These are phyloP conservation scores for Bagarius yarrelli DNA, from an alignment of 2,113 vertebrate genomes.

Conservation along the genomic window DNA sequence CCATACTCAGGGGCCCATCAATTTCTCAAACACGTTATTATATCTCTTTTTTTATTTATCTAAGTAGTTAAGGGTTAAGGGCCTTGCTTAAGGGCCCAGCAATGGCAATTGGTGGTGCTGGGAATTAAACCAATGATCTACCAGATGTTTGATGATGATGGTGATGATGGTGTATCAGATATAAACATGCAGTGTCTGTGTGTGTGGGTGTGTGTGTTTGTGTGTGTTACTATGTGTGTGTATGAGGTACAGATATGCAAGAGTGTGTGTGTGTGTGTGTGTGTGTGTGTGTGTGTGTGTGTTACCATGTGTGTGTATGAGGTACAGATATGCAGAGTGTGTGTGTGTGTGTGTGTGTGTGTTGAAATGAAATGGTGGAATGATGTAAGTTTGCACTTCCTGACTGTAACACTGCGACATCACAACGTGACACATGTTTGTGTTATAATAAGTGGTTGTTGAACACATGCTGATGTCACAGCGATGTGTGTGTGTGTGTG, in stretches of 20 bases:
- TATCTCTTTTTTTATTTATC: background rate
- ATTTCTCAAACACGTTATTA: background rate
- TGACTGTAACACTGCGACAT: no score
- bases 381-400: no score
- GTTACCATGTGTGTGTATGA: background rate
- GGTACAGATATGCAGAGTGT: no score
- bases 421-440: no score
- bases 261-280: background rate
- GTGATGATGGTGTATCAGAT: background rate
- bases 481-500: no score
- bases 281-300: background rate
- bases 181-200: background rate
- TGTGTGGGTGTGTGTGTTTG: background rate
- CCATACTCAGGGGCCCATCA: background rate
- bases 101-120: no score
- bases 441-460: no score
- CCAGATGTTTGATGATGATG: background rate
- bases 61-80: no score
- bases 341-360: conserved; percentile 16
- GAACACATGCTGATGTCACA: no score
- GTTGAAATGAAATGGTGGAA: no score
- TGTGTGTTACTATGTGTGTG: background rate
- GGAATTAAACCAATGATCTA: background rate
- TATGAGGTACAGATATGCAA: no score
- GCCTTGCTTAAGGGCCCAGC: no score